Evolutionary conservation across 2,113 vertebrate species (phyloP).

Genomic region (Loxodonta africana): DNA sequence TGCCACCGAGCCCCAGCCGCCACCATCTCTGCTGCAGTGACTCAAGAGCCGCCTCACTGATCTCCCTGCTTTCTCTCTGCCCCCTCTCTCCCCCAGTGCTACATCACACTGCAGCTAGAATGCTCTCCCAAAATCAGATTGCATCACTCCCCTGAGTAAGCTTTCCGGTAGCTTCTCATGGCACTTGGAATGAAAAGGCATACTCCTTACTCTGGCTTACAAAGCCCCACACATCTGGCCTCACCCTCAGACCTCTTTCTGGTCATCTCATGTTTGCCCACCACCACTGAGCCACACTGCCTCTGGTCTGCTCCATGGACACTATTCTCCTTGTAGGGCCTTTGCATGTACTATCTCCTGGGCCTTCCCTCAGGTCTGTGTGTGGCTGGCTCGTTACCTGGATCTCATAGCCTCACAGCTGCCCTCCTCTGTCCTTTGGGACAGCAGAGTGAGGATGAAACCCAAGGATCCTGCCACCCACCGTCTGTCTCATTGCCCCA

Average conservation of each 20-base stretch:
- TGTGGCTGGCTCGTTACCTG: rapidly evolving
- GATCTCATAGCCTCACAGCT: background rate
- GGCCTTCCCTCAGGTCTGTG: background rate
- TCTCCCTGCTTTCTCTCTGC: background rate
- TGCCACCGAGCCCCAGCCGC: rapidly evolving
- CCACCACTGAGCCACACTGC: rapidly evolving
- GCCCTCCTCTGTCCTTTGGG: background rate
- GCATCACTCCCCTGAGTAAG: rapidly evolving
- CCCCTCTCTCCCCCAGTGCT: background rate
- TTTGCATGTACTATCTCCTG: background rate
- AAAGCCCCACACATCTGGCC: background rate
- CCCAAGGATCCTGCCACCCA: rapidly evolving
- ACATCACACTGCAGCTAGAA: rapidly evolving
- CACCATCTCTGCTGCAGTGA: background rate
- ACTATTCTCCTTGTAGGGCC: background rate
- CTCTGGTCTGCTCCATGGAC: background rate
- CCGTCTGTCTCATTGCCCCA: rapidly evolving
- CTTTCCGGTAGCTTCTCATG: background rate
- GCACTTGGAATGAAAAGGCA: background rate
- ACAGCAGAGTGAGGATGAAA: background rate
- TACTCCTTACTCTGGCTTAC: rapidly evolving
- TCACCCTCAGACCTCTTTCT: background rate
- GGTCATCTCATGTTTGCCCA: rapidly evolving
- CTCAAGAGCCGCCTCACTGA: background rate
- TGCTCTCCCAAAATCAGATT: rapidly evolving